These are phyloP conservation scores for Mycetomoellerius zeteki DNA, from an alignment of 1,140 invertebrate species.

Conservation along the genomic window DNA sequence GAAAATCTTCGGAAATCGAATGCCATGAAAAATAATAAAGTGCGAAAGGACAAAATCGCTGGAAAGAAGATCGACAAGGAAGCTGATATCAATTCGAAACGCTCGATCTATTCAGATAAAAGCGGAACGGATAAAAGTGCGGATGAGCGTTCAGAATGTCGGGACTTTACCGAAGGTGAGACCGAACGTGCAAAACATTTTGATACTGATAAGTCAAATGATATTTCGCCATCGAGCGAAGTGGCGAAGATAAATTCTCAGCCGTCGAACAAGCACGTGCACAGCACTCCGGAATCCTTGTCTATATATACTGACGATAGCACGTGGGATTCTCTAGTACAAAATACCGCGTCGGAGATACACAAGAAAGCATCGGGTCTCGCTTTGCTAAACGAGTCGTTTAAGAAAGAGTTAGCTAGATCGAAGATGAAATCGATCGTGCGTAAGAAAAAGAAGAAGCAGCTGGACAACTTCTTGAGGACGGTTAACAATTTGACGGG, in stretches of 20 bases:
- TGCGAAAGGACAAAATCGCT: not conserved
- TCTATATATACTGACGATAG: slow-evolving; percentile 83
- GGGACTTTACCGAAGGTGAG: not conserved
- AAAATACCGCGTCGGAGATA: slow-evolving; percentile 60
- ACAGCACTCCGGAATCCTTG: slow-evolving; percentile 15
- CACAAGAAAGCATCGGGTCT: slow-evolving; percentile 75
- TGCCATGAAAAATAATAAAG: not conserved
- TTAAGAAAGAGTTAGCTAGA: slow-evolving; percentile 76
- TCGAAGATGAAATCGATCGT: slow-evolving; percentile 58
- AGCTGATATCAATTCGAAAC: not conserved
- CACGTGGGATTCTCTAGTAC: slow-evolving; percentile 73
- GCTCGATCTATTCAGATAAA: not conserved
- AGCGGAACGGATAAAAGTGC: not conserved
- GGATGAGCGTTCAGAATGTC: not conserved
- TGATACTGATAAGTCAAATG: not conserved
- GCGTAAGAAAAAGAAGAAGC: slow-evolving; percentile 68
- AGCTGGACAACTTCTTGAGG: slow-evolving; percentile 20
- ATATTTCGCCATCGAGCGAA: not conserved
- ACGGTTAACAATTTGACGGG: slow-evolving; percentile 50
- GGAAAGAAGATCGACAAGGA: not conserved
- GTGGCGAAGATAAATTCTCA: not conserved
- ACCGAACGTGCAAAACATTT: not conserved
- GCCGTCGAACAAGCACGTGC: not conserved
- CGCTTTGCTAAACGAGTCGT: slow-evolving; percentile 77
- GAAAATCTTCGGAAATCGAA: not conserved